Base-by-base conservation (phyloP, 2,888 invertebrate genomes). In the Apoda limacodes region DNA sequence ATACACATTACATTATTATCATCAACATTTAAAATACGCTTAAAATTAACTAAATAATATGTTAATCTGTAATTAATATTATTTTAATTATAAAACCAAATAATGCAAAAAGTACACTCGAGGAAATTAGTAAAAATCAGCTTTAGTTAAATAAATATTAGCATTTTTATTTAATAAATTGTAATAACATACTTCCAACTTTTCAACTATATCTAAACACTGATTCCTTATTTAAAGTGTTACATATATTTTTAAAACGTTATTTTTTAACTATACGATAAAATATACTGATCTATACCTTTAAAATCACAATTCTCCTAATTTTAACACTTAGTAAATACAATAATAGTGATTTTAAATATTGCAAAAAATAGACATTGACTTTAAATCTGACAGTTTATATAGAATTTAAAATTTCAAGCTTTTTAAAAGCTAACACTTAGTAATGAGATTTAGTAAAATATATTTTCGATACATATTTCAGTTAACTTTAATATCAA, bases 241-340 rank as follows among this genome's bases (percentile, higher is more conserved):
- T 70, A 72, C 52, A 72, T 61, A 55, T 57, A 52, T 56, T 60
- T 68, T 67, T 60, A 65, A 17, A 72, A 72, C 56, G 48, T 70
- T 68, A 61, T 59, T 55, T 50, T 35, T 48, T 43, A 51, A 55
- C 63, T 68, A 67, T 69, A 62, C 59, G 64, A 66, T 72, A 74
- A 71, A 71, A 60, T 62, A 66, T 68, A 70, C 64, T 60, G 60
- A 64, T 69, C 74, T 75, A 76, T 75, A 67, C 64, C 60, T 59
- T 65, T 72, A 74, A 74, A 78, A 78, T 78, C 78, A 78, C 78
- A 78, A 68, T 76, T 74, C 55, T 65, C 75, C 75, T 76, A 78
- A 68, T 57, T 61, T 56, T 71, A 72, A 75, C 70, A 68, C 69
- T 65, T 55, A 62, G 49, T 55, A 52, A 62, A 49, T 55, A 52